Evolutionary conservation across 64 coral and sea anemone species (phyloP).

Genomic region (Montipora efflorescens): DNA sequence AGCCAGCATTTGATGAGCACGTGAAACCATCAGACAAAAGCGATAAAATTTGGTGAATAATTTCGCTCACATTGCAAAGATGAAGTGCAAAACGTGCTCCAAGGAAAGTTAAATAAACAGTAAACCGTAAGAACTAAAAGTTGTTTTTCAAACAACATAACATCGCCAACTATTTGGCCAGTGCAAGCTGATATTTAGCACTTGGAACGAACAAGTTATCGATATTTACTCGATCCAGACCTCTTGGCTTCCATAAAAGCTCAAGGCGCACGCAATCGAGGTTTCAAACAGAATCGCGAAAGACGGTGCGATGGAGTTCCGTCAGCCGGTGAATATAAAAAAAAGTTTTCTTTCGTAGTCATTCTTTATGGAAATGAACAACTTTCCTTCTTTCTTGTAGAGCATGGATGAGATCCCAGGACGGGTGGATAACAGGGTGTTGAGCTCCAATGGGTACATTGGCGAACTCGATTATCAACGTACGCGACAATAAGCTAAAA

Average conservation of each 20-base stretch:
- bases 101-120: background rate
- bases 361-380: background rate
- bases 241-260: constrained; percentile 26
- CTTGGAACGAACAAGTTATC: background rate
- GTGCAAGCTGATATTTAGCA: background rate
- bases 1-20: constrained; percentile 30
- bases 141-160: background rate
- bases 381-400: constrained; percentile 43
- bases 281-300: constrained; percentile 36
- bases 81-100: background rate
- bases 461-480: constrained; percentile 77
- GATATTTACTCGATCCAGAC: constrained; percentile 20
- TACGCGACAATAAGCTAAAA: constrained; percentile 45
- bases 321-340: constrained; percentile 37
- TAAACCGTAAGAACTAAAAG: background rate
- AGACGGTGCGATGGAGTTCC: constrained; percentile 35
- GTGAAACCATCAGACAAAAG: background rate
- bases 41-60: background rate
- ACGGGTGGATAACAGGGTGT: constrained; percentile 24
- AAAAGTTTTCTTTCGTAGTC: background rate
- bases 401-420: constrained; percentile 38
- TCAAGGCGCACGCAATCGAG: constrained; percentile 35
- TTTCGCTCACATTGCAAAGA: background rate
- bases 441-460: constrained; percentile 50
- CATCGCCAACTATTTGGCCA: constrained; percentile 14